These are phyloP conservation scores for Actinia equina DNA, from an alignment of 64 coral and sea anemone genomes.

Conservation along the genomic window DNA sequence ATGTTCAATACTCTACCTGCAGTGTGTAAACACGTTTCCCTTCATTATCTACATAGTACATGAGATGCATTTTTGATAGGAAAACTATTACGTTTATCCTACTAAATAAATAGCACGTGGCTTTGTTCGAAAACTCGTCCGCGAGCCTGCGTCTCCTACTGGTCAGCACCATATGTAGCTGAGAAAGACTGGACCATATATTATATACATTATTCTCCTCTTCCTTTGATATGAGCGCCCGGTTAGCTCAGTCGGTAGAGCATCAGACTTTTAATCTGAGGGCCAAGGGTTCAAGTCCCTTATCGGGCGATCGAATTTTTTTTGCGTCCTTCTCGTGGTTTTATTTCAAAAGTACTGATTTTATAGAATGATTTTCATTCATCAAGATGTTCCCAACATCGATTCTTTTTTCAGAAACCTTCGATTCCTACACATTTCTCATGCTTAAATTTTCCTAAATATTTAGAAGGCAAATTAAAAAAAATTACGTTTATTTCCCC, in stretches of 20 bases:
- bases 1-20: slow-evolving; percentile 38
- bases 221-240: slow-evolving; percentile 49
- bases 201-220: not conserved
- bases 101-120: not conserved
- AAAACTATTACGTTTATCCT: not conserved
- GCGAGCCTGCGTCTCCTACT: no score
- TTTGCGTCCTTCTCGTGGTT: not conserved
- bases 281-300: slow-evolving; percentile 91
- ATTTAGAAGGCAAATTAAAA: no score
- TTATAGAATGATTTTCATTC: no score
- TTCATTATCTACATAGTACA: slow-evolving; percentile 78
- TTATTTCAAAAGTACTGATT: no score
- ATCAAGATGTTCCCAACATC: no score
- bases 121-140: no score
- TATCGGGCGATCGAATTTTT: slow-evolving; percentile 58
- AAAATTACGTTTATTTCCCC: no score
- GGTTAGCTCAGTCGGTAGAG: slow-evolving; percentile 98
- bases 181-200: not conserved
- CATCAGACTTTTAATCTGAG: slow-evolving; percentile 97
- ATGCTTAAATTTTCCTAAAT: no score
- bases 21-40: slow-evolving; percentile 93
- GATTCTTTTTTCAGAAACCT: no score
- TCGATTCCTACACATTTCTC: no score
- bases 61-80: slow-evolving; percentile 75
- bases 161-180: not conserved